phyloP scores from a whole-genome alignment of 1,140 invertebrate genomes.

The Diorhabda carinulata region DNA sequence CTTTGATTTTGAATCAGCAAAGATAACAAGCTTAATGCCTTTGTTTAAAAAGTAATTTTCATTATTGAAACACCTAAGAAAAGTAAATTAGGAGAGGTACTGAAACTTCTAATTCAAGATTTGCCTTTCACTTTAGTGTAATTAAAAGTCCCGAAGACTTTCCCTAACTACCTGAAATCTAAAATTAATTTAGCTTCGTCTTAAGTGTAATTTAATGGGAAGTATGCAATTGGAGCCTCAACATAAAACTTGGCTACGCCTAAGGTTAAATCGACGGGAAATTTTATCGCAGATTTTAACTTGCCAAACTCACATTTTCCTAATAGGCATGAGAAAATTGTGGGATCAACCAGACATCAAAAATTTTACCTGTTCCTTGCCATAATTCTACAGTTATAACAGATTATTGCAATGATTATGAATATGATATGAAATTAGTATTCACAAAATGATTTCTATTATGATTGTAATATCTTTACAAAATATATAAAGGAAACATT shows the following conservation, averaged over 20 bases:
- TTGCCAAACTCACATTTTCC: slow-evolving; percentile 21
- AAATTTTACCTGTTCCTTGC: not conserved
- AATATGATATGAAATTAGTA: too few relatives aligned
- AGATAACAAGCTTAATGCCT: not conserved
- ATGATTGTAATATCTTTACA: too few relatives aligned
- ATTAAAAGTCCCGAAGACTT: slow-evolving; percentile 32
- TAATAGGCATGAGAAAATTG: slow-evolving; percentile 5
- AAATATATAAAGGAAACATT: too few relatives aligned
- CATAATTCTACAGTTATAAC: not conserved
- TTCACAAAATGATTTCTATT: too few relatives aligned
- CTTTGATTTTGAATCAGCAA: too few relatives aligned
- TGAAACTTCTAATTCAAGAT: slow-evolving; percentile 24
- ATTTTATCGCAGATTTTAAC: slow-evolving; percentile 30
- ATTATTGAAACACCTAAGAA: slow-evolving; percentile 11
- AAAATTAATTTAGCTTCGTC: slow-evolving; percentile 33
- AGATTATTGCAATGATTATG: too few relatives aligned
- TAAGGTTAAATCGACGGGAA: slow-evolving; percentile 29
- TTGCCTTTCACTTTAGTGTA: slow-evolving; percentile 30
- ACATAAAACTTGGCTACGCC: slow-evolving; percentile 26
- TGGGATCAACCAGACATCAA: not conserved
- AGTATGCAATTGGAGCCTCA: slow-evolving; percentile 29
- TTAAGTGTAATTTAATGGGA: slow-evolving; percentile 31
- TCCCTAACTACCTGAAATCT: slow-evolving; percentile 34
- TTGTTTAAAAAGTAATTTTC: slow-evolving; percentile 12
- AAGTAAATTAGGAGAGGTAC: slow-evolving; percentile 27